Evolutionary conservation across 2,888 invertebrate genomes (phyloP).

Genomic region (Caradrina clavipalpis): DNA sequence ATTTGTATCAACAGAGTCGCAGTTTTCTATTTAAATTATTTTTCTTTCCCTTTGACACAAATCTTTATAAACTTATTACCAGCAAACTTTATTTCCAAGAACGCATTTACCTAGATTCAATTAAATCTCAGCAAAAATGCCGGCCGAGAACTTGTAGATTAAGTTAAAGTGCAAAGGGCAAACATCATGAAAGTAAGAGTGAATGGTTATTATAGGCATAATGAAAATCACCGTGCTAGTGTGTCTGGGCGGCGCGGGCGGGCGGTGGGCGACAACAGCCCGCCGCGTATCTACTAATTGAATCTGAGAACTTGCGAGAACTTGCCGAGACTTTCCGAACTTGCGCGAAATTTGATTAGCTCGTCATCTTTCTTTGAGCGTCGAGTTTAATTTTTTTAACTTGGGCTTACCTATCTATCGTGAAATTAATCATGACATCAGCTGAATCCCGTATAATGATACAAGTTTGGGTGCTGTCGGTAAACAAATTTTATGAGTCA

Average conservation of each 20-base stretch:
- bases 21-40: slow-evolving; percentile 20
- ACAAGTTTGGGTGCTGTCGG: slow-evolving; percentile 59
- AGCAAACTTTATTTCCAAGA: slow-evolving; percentile 9
- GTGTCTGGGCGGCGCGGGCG: slow-evolving; percentile 53
- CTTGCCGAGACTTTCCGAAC: slow-evolving; percentile 82
- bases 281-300: slow-evolving; percentile 85
- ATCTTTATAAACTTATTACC: slow-evolving; percentile 5
- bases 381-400: slow-evolving; percentile 79
- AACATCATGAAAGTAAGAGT: slow-evolving; percentile 58
- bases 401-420: slow-evolving; percentile 70
- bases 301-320: slow-evolving; percentile 85
- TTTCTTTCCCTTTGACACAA: slow-evolving; percentile 13
- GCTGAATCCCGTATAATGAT: slow-evolving; percentile 65
- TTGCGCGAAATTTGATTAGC: slow-evolving; percentile 86
- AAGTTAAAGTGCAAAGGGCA: slow-evolving; percentile 56
- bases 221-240: slow-evolving; percentile 69
- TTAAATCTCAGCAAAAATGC: slow-evolving; percentile 27
- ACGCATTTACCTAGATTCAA: slow-evolving; percentile 17
- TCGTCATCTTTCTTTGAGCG: slow-evolving; percentile 82
- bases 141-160: slow-evolving; percentile 14
- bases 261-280: slow-evolving; percentile 58
- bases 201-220: slow-evolving; percentile 69
- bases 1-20: slow-evolving; percentile 30
- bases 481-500: slow-evolving; percentile 42
- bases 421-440: slow-evolving; percentile 69